Conservation (phyloP, 2,797 vertebrate genomes). For the Podarcis lilfordi region DNA sequence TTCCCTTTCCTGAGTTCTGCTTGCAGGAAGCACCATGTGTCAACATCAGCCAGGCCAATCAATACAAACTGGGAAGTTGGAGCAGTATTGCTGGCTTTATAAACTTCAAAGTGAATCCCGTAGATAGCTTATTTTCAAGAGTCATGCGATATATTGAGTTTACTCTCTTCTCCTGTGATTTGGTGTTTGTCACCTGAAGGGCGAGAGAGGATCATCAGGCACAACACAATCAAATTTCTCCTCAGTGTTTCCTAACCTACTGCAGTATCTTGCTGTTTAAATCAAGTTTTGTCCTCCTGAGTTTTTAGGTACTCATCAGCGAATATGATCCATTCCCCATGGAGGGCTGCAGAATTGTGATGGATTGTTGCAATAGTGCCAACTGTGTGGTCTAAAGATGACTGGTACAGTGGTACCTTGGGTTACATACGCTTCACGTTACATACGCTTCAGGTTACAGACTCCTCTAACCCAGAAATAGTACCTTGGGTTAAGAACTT, state of each 20-base stretch:
- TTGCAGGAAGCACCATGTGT: conserved; percentile 16
- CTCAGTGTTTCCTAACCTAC: background rate
- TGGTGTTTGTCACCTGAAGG: conserved; percentile 17
- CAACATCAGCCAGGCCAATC: conserved; percentile 23
- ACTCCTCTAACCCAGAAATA: too few relatives aligned
- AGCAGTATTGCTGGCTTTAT: conserved; percentile 37
- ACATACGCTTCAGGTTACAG: too few relatives aligned
- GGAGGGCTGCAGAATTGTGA: background rate
- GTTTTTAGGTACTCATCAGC: conserved; percentile 31
- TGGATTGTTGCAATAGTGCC: conserved; percentile 7
- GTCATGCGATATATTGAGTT: conserved; percentile 9
- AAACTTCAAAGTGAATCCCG: conserved; percentile 24
- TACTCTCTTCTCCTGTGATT: background rate
- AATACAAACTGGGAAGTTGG: conserved; percentile 26
- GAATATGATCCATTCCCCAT: background rate
- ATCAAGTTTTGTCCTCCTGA: conserved; percentile 15
- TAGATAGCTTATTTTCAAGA: conserved; percentile 19
- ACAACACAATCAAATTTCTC: background rate
- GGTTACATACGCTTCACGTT: too few relatives aligned
- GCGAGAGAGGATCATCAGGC: background rate
- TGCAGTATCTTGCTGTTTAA: accelerated
- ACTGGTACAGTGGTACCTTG: background rate
- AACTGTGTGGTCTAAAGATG: background rate
- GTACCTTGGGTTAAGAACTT: too few relatives aligned
- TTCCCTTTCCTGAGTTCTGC: conserved; percentile 8